Evolutionary conservation across 2,113 vertebrate species (phyloP).

Genomic region (Tor tambroides): DNA sequence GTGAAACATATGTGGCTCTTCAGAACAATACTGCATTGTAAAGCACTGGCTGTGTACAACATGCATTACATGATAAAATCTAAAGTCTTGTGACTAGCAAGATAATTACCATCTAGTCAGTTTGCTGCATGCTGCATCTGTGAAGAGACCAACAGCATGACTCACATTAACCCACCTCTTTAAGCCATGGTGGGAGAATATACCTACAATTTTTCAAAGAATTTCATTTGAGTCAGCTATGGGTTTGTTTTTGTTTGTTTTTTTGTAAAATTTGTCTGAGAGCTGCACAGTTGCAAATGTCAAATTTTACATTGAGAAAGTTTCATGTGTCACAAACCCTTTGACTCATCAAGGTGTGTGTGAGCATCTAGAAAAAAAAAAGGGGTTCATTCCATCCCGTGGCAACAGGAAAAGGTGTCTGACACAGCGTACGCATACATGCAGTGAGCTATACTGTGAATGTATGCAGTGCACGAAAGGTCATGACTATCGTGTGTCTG

Average conservation of each 20-base stretch:
- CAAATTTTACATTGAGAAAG: neutral
- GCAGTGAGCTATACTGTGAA: conserved; percentile 30
- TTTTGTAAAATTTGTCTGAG: neutral
- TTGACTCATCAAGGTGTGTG: neutral
- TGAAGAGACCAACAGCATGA: neutral
- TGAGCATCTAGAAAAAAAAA: neutral
- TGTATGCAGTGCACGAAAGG: conserved; percentile 10
- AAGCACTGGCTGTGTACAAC: neutral
- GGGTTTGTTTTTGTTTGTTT: no score
- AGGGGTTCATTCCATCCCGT: neutral
- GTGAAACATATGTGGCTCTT: neutral
- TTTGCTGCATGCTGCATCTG: neutral
- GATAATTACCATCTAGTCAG: conserved; percentile 1
- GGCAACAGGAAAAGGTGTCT: neutral
- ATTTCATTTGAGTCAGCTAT: neutral
- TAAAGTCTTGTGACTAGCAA: conserved; percentile 18
- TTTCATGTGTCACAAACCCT: neutral
- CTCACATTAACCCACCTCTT: neutral
- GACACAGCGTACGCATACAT: neutral
- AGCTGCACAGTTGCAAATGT: neutral
- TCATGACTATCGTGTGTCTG: conserved; percentile 4
- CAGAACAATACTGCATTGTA: neutral
- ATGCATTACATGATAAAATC: conserved; percentile 7
- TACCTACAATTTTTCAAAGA: neutral
- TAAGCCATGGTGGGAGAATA: neutral